A percentile compares a stretch with the other conserved stretches of the same genome.
Conservation (phyloP, 1,140 invertebrate species). For the Melipona quadrifasciata region DNA sequence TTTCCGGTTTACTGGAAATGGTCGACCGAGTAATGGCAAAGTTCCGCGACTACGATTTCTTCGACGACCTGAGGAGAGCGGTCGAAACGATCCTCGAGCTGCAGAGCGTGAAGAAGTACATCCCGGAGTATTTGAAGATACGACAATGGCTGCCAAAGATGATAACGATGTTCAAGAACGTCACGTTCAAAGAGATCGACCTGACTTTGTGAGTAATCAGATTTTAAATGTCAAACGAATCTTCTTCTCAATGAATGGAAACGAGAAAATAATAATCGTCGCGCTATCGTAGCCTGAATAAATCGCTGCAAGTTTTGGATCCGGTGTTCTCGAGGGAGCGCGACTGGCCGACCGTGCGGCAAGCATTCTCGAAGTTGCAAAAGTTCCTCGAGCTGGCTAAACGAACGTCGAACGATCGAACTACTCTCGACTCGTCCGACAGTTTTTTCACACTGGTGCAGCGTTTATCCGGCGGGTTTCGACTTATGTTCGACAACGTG, state of each 20-base stretch:
- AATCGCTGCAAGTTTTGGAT: constrained; percentile 65
- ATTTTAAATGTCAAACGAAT: background rate
- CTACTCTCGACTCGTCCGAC: background rate
- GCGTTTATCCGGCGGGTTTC: constrained; percentile 36
- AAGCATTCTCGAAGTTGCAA: constrained; percentile 68
- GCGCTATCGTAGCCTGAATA: constrained; percentile 66
- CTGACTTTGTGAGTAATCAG: constrained; percentile 69
- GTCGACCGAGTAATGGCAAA: constrained; percentile 74
- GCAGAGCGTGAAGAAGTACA: constrained; percentile 78
- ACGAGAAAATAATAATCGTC: background rate
- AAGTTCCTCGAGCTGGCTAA: constrained; percentile 68
- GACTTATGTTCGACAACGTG: constrained; percentile 20
- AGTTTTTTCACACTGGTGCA: constrained; percentile 48
- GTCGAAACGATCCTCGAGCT: constrained; percentile 80
- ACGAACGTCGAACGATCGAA: constrained; percentile 41
- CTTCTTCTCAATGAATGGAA: background rate
- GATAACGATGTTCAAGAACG: constrained; percentile 69
- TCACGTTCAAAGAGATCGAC: constrained; percentile 74
- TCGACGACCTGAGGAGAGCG: constrained; percentile 71
- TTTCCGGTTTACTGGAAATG: constrained; percentile 71
- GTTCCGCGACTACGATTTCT: constrained; percentile 75
- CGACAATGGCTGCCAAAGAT: constrained; percentile 73
- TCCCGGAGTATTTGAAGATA: constrained; percentile 80
- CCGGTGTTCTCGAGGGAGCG: constrained; percentile 68
- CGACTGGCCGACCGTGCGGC: constrained; percentile 66